Evolutionary conservation across 2,888 invertebrate genomes (phyloP), one percentile per base, ranked within the genome.

Genomic region (Carpatolechia fugitivella): DNA sequence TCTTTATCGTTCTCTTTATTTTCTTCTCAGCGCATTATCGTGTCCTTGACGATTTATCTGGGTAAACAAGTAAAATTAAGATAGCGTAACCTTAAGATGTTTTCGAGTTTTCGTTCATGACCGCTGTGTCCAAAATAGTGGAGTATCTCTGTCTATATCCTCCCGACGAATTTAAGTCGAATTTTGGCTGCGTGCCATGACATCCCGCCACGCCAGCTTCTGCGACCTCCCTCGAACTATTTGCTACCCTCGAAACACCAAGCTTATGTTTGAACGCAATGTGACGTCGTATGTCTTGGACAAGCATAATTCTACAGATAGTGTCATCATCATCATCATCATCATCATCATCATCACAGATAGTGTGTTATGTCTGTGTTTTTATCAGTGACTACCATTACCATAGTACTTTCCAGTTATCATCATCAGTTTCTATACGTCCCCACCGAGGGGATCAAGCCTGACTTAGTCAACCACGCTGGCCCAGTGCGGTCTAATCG

Each of bases 161-260:
- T 55, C 13, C 36, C 36, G 38, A 78, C 66, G 74, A 67, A 65
- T 71, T 47, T 33, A 50, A 41, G 50, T n/a, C 47, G 44, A 18
- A 18, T 36, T 35, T 74, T 82, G 80, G 82, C 83, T 68, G 64
- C 57, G 53, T 78, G 85, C 85, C 87, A 85, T 70, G 70, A 64
- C 74, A 66, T 67, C 69, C 64, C 69, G 69, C 61, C 75, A 56
- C 59, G 50, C 52, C 44, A 44, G 13, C 13, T 1, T 7, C 24
- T 13, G 29, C n/a, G 36, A 10, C 8, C 7, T 16, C 35, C 49
- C 49, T 35, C 24, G 18, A n/a, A 6, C 35, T 16, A 30, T 14
- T 30, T 68, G 69, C 61, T 68, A 61, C 66, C 64, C 69, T 66
- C 61, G 64, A 72, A 73, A 75, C 72, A 73, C 72, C 64, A 65